Conservation (phyloP, 2,888 invertebrate species). For the Ophioninae sp. region DNA sequence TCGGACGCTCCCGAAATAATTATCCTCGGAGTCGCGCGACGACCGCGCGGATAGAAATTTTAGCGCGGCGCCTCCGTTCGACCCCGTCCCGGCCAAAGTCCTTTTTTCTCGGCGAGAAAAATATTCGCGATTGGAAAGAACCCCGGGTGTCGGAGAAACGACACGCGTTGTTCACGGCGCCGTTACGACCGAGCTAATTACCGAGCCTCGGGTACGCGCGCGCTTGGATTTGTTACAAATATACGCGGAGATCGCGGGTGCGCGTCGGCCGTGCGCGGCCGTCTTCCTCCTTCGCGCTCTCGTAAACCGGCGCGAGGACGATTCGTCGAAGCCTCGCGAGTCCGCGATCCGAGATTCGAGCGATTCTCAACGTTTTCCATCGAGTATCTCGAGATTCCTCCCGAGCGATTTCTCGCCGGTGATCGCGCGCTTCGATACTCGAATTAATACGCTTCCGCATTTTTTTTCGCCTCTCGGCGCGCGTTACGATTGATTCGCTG, state of each 20-base stretch:
- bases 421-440: not conserved
- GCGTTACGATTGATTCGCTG: not conserved
- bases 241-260: not conserved
- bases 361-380: not conserved
- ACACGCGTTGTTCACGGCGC: slow-evolving; percentile 32
- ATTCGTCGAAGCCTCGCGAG: slow-evolving; percentile 39
- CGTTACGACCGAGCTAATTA: slow-evolving; percentile 25
- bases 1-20: not conserved
- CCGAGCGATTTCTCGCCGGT: too few relatives aligned
- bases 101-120: not conserved
- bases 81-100: too few relatives aligned
- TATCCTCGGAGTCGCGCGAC: not conserved
- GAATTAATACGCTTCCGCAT: not conserved
- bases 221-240: not conserved
- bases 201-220: not conserved
- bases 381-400: not conserved
- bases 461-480: not conserved
- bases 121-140: not conserved
- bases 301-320: slow-evolving; percentile 49
- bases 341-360: slow-evolving; percentile 4
- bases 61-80: too few relatives aligned
- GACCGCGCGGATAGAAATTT: not conserved
- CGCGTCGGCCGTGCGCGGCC: not conserved
- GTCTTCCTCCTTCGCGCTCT: slow-evolving; percentile 54
- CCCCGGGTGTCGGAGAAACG: slow-evolving; percentile 1